Evolutionary conservation across 1,140 invertebrate genomes (phyloP).

Genomic region (Neodiprion pinetum): DNA sequence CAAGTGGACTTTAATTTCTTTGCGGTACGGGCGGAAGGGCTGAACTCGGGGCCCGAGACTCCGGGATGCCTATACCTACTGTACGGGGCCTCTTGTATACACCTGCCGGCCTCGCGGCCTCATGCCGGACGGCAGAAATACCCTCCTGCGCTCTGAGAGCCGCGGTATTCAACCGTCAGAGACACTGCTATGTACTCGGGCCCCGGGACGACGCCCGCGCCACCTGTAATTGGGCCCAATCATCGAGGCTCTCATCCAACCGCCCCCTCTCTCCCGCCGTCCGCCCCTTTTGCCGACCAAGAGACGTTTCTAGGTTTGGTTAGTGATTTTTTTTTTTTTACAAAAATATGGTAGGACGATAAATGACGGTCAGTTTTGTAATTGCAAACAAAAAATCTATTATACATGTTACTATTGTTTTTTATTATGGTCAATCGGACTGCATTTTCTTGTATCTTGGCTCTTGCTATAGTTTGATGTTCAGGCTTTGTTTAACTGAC

Average conservation of each 20-base stretch:
- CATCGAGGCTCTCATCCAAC: slow-evolving; percentile 45
- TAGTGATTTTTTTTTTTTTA: too few relatives aligned
- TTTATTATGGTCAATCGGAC: too few relatives aligned
- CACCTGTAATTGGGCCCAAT: slow-evolving; percentile 59
- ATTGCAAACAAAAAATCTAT: too few relatives aligned
- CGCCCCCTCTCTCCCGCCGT: not conserved
- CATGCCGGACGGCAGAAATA: too few relatives aligned
- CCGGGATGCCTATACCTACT: not conserved
- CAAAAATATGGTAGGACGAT: too few relatives aligned
- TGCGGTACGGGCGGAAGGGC: slow-evolving; percentile 33
- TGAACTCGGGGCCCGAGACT: slow-evolving; percentile 20
- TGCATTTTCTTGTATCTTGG: too few relatives aligned
- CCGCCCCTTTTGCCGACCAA: not conserved
- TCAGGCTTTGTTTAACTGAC: too few relatives aligned
- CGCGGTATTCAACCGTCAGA: slow-evolving; percentile 15
- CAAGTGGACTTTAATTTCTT: slow-evolving; percentile 58
- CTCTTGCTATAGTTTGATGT: too few relatives aligned
- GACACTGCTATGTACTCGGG: slow-evolving; percentile 15
- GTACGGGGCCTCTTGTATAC: slow-evolving; percentile 44
- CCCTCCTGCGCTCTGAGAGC: slow-evolving; percentile 8
- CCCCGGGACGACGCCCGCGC: slow-evolving; percentile 41
- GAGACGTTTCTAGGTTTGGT: not conserved
- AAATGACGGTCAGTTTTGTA: too few relatives aligned
- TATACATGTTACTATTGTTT: too few relatives aligned
- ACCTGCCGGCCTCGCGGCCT: slow-evolving; percentile 45